Evolutionary conservation across 2,797 vertebrate species (phyloP), one percentile per base, ranked within the genome.

Genomic region (Coluber constrictor): DNA sequence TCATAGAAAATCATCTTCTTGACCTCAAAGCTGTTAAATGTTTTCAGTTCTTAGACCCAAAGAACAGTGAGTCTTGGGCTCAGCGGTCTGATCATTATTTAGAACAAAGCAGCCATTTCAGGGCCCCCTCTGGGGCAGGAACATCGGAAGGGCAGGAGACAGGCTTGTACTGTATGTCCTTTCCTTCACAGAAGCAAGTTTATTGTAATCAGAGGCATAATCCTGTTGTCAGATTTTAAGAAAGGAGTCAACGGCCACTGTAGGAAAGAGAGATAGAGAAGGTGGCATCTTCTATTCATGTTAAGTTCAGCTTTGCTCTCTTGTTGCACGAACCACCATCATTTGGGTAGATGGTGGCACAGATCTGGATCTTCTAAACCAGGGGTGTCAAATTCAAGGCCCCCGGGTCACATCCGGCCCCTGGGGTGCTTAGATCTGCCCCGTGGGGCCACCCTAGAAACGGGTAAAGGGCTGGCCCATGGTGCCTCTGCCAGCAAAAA

Each of bases 1-100:
- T n/a, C 54, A 20, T n/a, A 56, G 86, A 87, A 87, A 56, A 87
- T n/a, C 54, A 32, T 87, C 86, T 87, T 87, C 15, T 9, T 87
- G 86, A 87, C 51, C 27, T 29, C 86, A 56, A 87, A 87, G 54
- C 37, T 27, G 59, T 61, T 29, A 51, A 11, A 47, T 63, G 23
- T 43, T 89, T 43, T 63, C 37, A 27, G 25, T 89, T 47, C 59
- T 63, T n/a, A n/a, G 5, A n/a, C 20, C 29, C 29, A 16, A 55
- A 55, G 86, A 29, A n/a, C 51, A 29, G 8, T n/a, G 16, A 55
- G 15, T 87, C 86, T 55, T n/a, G 29, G 51, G 8, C 16, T 43
- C 32, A 43, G 37, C 8, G 9, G 51, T 54, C 12, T 25, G 47
- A 54, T 15, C 47, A 54, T 55, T 86, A 29, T 6, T 54, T 54